Percentiles rank a stretch among this genome's conserved stretches.
Conservation (phyloP, 2,888 invertebrate species). For the Branchellion lobata region DNA sequence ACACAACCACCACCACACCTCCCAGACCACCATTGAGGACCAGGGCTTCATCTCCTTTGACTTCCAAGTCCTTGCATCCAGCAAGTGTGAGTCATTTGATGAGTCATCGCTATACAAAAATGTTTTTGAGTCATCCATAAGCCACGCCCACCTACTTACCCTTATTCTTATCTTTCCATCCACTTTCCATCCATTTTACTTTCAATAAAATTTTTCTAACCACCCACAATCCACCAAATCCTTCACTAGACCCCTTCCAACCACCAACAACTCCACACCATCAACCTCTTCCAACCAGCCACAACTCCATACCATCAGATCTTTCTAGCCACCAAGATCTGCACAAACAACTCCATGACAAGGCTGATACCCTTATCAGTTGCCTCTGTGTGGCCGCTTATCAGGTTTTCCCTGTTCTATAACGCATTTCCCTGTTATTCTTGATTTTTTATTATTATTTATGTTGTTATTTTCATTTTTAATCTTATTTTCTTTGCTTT, state of each 20-base stretch:
- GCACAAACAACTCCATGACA: slow-evolving; percentile 69
- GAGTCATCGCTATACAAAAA: no score
- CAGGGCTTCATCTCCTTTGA: slow-evolving; percentile 58
- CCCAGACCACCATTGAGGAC: slow-evolving; percentile 58
- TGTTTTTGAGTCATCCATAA: neutral
- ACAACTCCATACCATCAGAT: no score
- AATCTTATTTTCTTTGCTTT: no score
- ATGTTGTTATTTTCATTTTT: no score
- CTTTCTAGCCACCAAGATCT: slow-evolving; percentile 62
- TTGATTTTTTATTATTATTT: no score
- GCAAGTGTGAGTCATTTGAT: slow-evolving; percentile 53
- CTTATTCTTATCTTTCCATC: neutral
- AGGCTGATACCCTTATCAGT: slow-evolving; percentile 71
- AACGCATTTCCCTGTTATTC: no score
- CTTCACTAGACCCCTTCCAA: no score
- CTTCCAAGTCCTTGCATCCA: slow-evolving; percentile 56
- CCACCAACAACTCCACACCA: no score
- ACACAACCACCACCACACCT: slow-evolving; percentile 54
- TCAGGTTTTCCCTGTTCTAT: slow-evolving; percentile 69
- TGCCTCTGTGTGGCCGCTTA: slow-evolving; percentile 78
- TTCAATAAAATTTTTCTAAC: neutral
- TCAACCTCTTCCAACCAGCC: no score
- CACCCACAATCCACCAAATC: neutral
- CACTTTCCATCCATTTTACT: neutral
- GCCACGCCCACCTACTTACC: neutral